These are phyloP conservation scores for Euphydryas editha DNA, from an alignment of 2,888 invertebrate genomes.

Conservation along the genomic window DNA sequence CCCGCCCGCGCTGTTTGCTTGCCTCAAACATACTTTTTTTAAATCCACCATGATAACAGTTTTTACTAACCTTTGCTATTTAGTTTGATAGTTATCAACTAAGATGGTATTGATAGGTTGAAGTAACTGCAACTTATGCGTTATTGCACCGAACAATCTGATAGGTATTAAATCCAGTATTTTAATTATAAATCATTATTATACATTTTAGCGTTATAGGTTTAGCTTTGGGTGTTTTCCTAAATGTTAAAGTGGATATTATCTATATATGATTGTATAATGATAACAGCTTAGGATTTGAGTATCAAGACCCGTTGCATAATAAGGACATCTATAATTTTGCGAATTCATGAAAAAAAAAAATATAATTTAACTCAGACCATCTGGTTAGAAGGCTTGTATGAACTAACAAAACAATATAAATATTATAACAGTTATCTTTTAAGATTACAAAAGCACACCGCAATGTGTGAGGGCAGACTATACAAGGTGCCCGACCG, in stretches of 20 bases:
- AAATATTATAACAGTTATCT: slow-evolving; percentile 37
- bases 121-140: background rate
- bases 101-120: slow-evolving; percentile 3
- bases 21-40: slow-evolving; percentile 61
- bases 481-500: slow-evolving; percentile 41
- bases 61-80: slow-evolving; percentile 42
- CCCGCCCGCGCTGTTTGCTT: slow-evolving; percentile 72
- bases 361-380: background rate
- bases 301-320: background rate
- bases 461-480: slow-evolving; percentile 42
- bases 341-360: background rate
- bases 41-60: slow-evolving; percentile 49
- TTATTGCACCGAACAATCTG: slow-evolving; percentile 1
- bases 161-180: background rate
- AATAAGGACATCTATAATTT: background rate
- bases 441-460: slow-evolving; percentile 37
- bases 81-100: slow-evolving; percentile 38
- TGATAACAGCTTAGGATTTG: no score
- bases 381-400: background rate
- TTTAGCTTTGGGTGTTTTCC: no score
- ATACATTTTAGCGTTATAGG: no score
- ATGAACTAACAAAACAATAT: slow-evolving; percentile 21
- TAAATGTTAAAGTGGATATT: no score
- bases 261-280: no score
- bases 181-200: background rate